Evolutionary conservation across 2,888 invertebrate genomes (phyloP), one percentile per base, ranked within the genome.

Genomic region (Clunio marinus): DNA sequence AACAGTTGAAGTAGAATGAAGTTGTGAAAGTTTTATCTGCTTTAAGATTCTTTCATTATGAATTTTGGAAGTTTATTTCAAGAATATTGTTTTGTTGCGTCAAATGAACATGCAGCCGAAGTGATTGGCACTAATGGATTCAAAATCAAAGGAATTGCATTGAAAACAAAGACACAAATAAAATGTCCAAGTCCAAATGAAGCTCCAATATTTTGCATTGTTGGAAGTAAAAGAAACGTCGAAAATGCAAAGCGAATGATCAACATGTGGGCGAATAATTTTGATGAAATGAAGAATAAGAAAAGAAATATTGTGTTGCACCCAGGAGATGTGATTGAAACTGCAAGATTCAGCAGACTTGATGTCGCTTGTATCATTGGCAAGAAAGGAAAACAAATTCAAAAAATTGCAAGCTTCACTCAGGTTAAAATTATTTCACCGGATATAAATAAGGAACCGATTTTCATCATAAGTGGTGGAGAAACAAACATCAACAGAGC

Each of bases 41-140:
- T 32, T 4, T 10, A 32, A 32, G 10, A 7, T 4, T 32, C 32
- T 7, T 32, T 32, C 10, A 32, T 7, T 10, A 45, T 32, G 32
- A 32, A 10, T 32, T 32, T 10, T 32, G 7, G 32, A 5, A 41
- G n/a, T n/a, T n/a, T 3, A 41, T 10, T 41, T 3, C 2, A 41
- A 41, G 41, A 41, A n/a, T 5, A n/a, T 13, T 41, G 15, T n/a
- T 41, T 41, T 41, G 63, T 63, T 1, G 46, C 63, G 8, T 27
- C 27, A 1, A 45, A 63, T 46, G 63, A 63, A 28, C 63, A 63
- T 27, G 63, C 63, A 10, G 63, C 63, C 3, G 63, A 63, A 28
- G 37, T 63, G 20, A 63, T 63, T 15, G 63, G 63, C 7, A 17
- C 10, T 22, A 22, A 25, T n/a, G 62, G 62, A 41, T 24, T 15